A percentile compares a stretch with the other conserved stretches of the same genome.
These are phyloP conservation scores for Odontophorus gujanensis DNA, from an alignment of 2,113 vertebrate genomes.

Conservation along the genomic window DNA sequence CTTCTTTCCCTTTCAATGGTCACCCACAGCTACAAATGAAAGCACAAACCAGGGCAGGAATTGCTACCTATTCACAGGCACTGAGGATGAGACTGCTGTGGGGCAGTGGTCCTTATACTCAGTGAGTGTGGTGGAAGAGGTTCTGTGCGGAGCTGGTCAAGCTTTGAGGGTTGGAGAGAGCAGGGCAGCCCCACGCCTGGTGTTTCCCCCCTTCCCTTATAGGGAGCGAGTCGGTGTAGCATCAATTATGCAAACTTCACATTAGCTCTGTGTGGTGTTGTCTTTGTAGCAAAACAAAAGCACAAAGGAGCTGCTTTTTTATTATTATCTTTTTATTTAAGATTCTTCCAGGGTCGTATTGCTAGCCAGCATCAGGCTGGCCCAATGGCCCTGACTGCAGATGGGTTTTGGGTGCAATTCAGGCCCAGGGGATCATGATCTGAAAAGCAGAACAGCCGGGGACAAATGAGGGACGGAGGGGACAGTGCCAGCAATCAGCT, in stretches of 20 bases:
- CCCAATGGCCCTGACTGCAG: rapidly evolving
- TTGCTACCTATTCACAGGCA: slow-evolving; percentile 17
- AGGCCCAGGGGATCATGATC: neutral
- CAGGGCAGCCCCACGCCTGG: rapidly evolving
- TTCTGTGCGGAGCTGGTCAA: neutral
- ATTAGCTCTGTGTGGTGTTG: neutral
- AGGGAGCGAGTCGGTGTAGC: neutral
- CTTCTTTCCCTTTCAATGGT: slow-evolving; percentile 6
- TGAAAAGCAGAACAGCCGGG: neutral
- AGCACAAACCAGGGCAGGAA: neutral
- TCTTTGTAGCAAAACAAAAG: neutral
- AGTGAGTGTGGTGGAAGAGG: neutral
- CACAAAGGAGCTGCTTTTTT: neutral
- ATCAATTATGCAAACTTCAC: neutral
- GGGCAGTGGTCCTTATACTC: neutral
- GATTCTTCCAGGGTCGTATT: neutral
- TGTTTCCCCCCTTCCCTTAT: neutral
- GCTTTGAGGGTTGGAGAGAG: neutral
- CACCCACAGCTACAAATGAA: slow-evolving; percentile 31
- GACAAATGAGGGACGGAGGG: neutral
- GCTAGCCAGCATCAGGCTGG: neutral
- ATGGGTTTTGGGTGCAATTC: neutral
- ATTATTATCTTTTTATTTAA: neutral
- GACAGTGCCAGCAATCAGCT: neutral
- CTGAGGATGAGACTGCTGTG: neutral